These are phyloP conservation scores for chimpanzee (Pan troglodytes) DNA, from an alignment of 2,113 vertebrate species.

Conservation along the genomic window NHGRI_mPanTro3-v2.1_pri NC_072404.2:98298001-98298500, in stretches of 20 bases:
- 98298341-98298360: conserved; percentile 55
- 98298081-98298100: not conserved
- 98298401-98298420: conserved; percentile 42
- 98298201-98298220: not conserved
- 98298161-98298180: not conserved
- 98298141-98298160: not conserved
- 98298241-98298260: not conserved
- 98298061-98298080: not conserved
- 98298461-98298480: conserved; percentile 10
- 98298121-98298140: conserved; percentile 27
- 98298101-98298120: not conserved
- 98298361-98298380: conserved; percentile 65
- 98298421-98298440: conserved; percentile 32
- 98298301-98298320: conserved; percentile 25
- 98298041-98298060: not conserved
- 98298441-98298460: conserved; percentile 35
- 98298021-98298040: not conserved
- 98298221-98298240: not conserved
- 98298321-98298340: conserved; percentile 58
- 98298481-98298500: not conserved
- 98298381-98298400: conserved; percentile 62
- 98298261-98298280: not conserved
- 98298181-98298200: not conserved
- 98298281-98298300: conserved; percentile 60
- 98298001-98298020: not conserved